Base-by-base conservation (phyloP, 2,113 vertebrate species). In the Austrofundulus limnaeus region DNA sequence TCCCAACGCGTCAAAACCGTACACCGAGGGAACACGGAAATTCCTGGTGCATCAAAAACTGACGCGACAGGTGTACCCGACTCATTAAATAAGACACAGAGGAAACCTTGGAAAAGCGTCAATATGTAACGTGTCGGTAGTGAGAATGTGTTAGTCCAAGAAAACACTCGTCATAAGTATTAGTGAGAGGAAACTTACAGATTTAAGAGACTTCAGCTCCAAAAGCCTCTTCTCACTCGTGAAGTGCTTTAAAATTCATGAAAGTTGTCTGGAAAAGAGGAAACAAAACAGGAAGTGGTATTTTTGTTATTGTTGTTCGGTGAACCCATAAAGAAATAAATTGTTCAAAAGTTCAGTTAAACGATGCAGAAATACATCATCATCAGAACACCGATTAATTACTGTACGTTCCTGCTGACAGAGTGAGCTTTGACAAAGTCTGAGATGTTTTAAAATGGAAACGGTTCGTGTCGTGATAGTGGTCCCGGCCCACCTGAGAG, bases 211-310 rank as follows among this genome's bases (percentile, higher is more conserved):
- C 79, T 79, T 85, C 77, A 64, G 70, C 81, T 81, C 79, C 83
- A 20, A 61, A 77, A 82, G 81, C 81, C 81, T 81, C 87, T 85
- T 78, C 76, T 86, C 83, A 85, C 82, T 87, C 66, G 45, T n/a
- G 41, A 24, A 46, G 6, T 51, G 63, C 31, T 83, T 70, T 78
- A 63, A 79, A 77, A 86, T 68, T 71, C 82, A 86, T 89, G 85
- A 87, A 86, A 66, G 72, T 75, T 68, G 72, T 80, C 85, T 87
- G 60, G n/a, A 73, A 81, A 58, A 67, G 11, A 73, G 19, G 2
- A 48, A 66, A 43, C 66, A 25, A 70, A 12, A 60, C 11, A 7
- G 49, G 55, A 61, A 16, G 2, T 0, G 10, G 4, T 2, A 23
- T 19, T 39, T 56, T 23, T 19, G 37, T 5, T 19, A 34, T 5